Evolutionary conservation across 2,113 vertebrate species (phyloP), one percentile per base, ranked within the genome.

Genomic region (Heterotilapia buettikoferi): DNA sequence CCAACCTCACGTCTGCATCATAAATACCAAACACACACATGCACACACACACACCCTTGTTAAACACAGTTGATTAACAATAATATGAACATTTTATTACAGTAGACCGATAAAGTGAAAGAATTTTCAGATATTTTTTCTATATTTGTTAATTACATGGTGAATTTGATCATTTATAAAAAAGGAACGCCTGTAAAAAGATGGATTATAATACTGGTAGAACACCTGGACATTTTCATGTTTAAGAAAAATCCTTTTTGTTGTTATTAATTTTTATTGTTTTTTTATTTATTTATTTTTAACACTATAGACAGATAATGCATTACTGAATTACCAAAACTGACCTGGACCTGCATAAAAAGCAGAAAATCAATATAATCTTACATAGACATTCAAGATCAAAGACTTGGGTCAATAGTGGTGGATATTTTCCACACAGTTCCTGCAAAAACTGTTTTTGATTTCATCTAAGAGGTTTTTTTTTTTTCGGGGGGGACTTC

Each of bases 401-500:
- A 76, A 47, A 29, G 1, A 16, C 38, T 21, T 26, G 6, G 38
- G 40, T 73, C 8, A 45, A 10, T 4, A 16, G 21, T 1, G 13
- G 21, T 73, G 40, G 68, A 73, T 45, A 18, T 76, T 16, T 29
- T 76, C 40, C 68, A 18, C 9, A 26, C 43, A 26, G 38, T 9
- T 73, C 24, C 40, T 73, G 5, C 21, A 73, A 16, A 73, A 45
- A 73, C n/a, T 26, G 21, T 43, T 73, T 45, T 73, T 43, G 36
- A 43, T 71, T 71, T 71, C 36, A 71, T 71, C n/a, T 16, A 43
- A 71, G 2, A 43, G 66, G 66, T 16, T 43, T 4, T 33, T 33
- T 0, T 11, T 40, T 40, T 52, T n/a, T 9, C 3, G 1, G 5
- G 36, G 6, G 7, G 11, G 7, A 6, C 24, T 71, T 71, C 12